Conservation (phyloP, 2,113 vertebrate genomes). For the Cyanoderma ruficeps region DNA sequence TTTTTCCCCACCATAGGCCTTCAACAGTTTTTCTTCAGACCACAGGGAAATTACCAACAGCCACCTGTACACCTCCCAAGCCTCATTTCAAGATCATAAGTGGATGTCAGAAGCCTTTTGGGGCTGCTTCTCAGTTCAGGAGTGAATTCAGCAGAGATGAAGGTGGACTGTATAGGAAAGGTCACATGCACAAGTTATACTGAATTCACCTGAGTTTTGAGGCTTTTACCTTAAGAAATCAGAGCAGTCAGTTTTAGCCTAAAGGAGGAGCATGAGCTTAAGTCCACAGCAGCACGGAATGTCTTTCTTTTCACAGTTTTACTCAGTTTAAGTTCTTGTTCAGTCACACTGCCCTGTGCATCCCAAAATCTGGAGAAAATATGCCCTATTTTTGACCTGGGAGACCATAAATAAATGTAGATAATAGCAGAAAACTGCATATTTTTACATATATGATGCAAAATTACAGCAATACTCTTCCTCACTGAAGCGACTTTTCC, state of each 20-base stretch:
- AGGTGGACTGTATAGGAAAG: background rate
- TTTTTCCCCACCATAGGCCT: fast-evolving
- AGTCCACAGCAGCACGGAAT: background rate
- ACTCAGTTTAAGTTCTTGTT: background rate
- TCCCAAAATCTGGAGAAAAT: constrained; percentile 35
- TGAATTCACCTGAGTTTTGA: background rate
- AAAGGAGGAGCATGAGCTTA: background rate
- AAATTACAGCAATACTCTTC: constrained; percentile 15
- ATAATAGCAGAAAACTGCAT: background rate
- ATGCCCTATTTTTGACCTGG: background rate
- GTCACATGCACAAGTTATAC: background rate
- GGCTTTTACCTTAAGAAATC: background rate
- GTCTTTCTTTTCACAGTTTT: background rate
- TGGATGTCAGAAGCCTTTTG: background rate
- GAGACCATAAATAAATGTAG: constrained; percentile 33
- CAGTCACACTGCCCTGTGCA: background rate
- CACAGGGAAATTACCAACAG: background rate
- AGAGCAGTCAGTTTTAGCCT: background rate
- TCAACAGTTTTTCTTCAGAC: background rate
- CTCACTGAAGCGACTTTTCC: background rate
- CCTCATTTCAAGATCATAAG: background rate
- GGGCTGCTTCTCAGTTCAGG: background rate
- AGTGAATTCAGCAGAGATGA: background rate
- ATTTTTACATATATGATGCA: background rate
- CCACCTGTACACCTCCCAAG: background rate